These are phyloP conservation scores for Anthopleura xanthogrammica DNA, from an alignment of 92 coral and sea anemone species.

Conservation along the genomic window DNA sequence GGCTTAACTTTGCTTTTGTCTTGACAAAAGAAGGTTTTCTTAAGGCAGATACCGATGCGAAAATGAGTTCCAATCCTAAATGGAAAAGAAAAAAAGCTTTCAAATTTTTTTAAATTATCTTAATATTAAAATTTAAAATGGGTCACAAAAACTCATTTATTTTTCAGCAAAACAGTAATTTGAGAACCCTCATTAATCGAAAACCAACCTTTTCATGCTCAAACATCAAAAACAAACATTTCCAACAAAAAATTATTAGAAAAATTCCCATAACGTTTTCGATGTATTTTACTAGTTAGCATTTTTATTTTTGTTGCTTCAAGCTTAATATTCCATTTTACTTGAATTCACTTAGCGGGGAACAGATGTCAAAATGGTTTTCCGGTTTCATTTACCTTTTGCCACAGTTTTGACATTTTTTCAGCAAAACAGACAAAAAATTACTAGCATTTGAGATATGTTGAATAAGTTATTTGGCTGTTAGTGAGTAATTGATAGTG, in stretches of 20 bases:
- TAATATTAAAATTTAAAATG: not conserved
- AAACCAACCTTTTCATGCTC: not conserved
- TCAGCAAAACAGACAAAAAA: not conserved
- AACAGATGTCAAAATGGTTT: not conserved
- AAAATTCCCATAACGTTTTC: not conserved
- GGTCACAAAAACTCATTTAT: not conserved
- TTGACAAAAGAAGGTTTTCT: not conserved
- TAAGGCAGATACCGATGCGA: not conserved
- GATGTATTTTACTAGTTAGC: not conserved
- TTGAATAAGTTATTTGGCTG: not conserved
- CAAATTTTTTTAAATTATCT: not conserved
- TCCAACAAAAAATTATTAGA: not conserved
- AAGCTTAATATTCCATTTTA: not conserved
- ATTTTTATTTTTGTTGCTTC: not conserved
- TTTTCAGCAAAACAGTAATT: not conserved
- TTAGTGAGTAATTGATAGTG: not conserved
- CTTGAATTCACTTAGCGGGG: not conserved
- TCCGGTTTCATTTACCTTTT: not conserved
- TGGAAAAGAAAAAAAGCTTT: not conserved
- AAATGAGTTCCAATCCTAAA: not conserved
- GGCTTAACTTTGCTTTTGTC: not conserved
- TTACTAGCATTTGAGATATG: not conserved
- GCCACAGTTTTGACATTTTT: not conserved
- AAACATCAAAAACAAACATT: too few species aligned
- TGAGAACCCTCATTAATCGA: not conserved